phyloP scores from a whole-genome alignment of 2,113 vertebrate species.

The Rousettus leschenaultii region DNA sequence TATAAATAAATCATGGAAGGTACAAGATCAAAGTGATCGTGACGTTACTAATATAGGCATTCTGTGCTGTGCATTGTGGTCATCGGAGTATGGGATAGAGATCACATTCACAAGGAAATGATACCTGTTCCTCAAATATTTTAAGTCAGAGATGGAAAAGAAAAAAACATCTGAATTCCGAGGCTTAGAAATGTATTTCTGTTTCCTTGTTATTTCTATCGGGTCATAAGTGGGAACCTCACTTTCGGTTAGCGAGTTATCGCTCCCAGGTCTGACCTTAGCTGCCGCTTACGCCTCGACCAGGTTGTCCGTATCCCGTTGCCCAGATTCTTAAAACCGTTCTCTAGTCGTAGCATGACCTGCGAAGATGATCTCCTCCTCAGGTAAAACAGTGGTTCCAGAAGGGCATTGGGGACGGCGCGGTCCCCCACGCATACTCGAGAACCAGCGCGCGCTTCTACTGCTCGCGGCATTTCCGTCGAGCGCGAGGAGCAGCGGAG shows the following conservation, averaged over 20 bases:
- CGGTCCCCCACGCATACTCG: not conserved
- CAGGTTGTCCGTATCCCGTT: not conserved
- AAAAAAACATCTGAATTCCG: not conserved
- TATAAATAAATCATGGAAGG: not conserved
- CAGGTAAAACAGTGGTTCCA: not conserved
- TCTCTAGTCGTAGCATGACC: not conserved
- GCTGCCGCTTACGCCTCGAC: not conserved
- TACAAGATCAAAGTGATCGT: not conserved
- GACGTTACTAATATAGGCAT: not conserved
- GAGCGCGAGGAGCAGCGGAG: not conserved
- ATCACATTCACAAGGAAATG: not conserved
- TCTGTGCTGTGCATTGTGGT: not conserved
- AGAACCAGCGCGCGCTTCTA: not conserved
- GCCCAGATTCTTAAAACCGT: not conserved
- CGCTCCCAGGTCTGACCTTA: not conserved
- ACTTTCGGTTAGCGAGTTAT: not conserved
- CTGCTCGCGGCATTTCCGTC: not conserved
- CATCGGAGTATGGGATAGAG: not conserved
- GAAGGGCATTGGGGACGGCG: not conserved
- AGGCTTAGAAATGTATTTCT: slow-evolving; percentile 13
- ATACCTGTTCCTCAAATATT: not conserved
- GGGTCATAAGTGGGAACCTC: not conserved
- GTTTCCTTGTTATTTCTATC: not conserved
- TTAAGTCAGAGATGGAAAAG: not conserved
- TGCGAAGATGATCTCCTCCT: not conserved